Percentiles rank a stretch among this genome's conserved stretches.
phyloP scores from a whole-genome alignment of 2,888 invertebrate genomes.

The Luperina testacea region DNA sequence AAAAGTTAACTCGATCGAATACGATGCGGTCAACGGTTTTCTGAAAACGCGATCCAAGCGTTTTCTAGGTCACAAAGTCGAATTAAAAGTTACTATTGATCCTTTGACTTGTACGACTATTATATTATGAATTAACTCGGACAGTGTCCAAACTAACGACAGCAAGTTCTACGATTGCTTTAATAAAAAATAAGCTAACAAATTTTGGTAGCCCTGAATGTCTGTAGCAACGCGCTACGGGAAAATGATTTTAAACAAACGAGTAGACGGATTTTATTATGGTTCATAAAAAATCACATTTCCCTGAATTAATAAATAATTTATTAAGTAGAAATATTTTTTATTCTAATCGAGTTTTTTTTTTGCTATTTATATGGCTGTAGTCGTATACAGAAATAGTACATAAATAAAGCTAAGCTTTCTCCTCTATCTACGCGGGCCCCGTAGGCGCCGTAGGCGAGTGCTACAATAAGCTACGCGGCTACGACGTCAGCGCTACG shows the following conservation, averaged over 20 bases:
- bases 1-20: conserved; percentile 88
- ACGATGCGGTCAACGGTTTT: conserved; percentile 84
- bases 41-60: conserved; percentile 79
- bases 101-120: conserved; percentile 70
- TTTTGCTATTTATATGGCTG: conserved; percentile 38
- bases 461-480: conserved; percentile 66
- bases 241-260: conserved; percentile 54
- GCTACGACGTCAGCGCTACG: conserved; percentile 63
- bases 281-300: conserved; percentile 27
- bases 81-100: conserved; percentile 82
- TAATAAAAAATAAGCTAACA: conserved; percentile 57
- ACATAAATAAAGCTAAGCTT: conserved; percentile 19
- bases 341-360: conserved; percentile 15
- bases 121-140: conserved; percentile 53
- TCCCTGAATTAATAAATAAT: conserved; percentile 39
- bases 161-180: conserved; percentile 36
- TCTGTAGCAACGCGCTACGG: conserved; percentile 18
- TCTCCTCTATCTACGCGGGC: conserved; percentile 39
- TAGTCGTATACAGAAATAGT: conserved; percentile 19
- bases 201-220: conserved; percentile 38
- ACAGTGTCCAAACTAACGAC: conserved; percentile 53
- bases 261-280: conserved; percentile 20
- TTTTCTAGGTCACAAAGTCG: conserved; percentile 85
- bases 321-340: conserved; percentile 34
- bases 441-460: conserved; percentile 47